Percentiles rank a stretch among this genome's conserved stretches.
phyloP scores from a whole-genome alignment of 2,797 vertebrate species.

The Mus minutoides region DNA sequence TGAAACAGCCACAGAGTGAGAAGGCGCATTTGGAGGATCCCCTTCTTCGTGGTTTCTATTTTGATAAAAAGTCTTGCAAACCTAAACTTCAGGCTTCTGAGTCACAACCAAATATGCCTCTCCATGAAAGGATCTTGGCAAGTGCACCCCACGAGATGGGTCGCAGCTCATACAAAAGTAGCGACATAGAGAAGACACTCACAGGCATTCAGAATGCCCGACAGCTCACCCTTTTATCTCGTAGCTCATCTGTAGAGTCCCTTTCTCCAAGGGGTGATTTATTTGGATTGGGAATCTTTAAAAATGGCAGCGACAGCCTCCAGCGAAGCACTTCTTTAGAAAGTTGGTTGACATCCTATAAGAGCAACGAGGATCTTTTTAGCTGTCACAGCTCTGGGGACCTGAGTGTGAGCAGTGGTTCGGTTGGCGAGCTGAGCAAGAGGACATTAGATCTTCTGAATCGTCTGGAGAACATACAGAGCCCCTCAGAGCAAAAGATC shows the following conservation, averaged over 20 bases:
- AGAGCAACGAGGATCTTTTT: constrained; percentile 90
- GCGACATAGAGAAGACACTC: constrained; percentile 83
- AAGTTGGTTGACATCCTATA: constrained; percentile 92
- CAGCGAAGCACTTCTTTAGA: constrained; percentile 95
- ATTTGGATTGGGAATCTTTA: constrained; percentile 89
- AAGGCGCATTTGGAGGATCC: constrained; percentile 82
- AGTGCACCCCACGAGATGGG: constrained; percentile 81
- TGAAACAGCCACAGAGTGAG: constrained; percentile 86
- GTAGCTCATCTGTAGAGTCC: constrained; percentile 94
- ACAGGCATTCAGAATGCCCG: constrained; percentile 78
- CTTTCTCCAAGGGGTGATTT: constrained; percentile 91
- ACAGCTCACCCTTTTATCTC: constrained; percentile 88
- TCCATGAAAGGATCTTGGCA: constrained; percentile 80
- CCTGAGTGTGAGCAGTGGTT: constrained; percentile 88
- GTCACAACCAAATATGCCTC: constrained; percentile 78
- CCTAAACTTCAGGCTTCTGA: constrained; percentile 84
- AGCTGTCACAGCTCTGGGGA: constrained; percentile 91
- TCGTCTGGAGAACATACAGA: constrained; percentile 97
- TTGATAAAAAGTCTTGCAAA: constrained; percentile 87
- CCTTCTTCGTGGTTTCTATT: constrained; percentile 85
- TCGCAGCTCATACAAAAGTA: constrained; percentile 78
- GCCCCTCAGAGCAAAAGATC: constrained; percentile 92
- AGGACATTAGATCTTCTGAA: constrained; percentile 97
- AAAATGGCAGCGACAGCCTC: constrained; percentile 87
- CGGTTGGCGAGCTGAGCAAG: constrained; percentile 95